Conservation (phyloP, 2,113 vertebrate species). For the Synchiropus splendidus region DNA sequence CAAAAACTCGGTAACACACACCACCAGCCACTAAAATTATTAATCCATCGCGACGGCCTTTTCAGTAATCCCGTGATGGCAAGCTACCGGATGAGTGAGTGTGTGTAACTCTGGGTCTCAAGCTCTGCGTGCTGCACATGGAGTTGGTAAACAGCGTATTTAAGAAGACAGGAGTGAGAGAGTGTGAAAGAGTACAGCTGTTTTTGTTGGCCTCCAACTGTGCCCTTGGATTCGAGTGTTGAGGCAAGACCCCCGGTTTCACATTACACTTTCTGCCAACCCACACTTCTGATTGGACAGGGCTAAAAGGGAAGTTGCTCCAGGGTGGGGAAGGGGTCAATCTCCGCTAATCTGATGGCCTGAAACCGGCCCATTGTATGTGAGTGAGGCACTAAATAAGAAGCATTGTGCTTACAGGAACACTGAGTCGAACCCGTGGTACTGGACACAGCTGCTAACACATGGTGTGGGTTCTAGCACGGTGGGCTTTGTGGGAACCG, state of each 20-base stretch:
- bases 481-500: constrained; percentile 12
- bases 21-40: constrained; percentile 14
- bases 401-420: constrained; percentile 62
- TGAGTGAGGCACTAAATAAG: constrained; percentile 52
- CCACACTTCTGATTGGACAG: constrained; percentile 50
- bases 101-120: no score
- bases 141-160: constrained; percentile 20
- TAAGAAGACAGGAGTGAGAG: constrained; percentile 16
- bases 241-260: constrained; percentile 56
- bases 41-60: constrained; percentile 36
- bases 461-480: constrained; percentile 27
- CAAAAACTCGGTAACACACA: constrained; percentile 9
- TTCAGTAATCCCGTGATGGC: constrained; percentile 17
- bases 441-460: constrained; percentile 45
- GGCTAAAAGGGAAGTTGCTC: constrained; percentile 40
- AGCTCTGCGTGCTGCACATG: constrained; percentile 13
- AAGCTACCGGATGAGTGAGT: constrained; percentile 7
- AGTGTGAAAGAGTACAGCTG: constrained; percentile 44
- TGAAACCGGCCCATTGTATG: constrained; percentile 46
- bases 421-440: constrained; percentile 35
- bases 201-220: constrained; percentile 53
- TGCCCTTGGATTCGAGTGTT: constrained; percentile 45
- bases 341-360: constrained; percentile 54
- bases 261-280: constrained; percentile 60
- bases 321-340: constrained; percentile 55